Base-by-base conservation (phyloP, 2,797 vertebrate species). In the Chelonia mydas region DNA sequence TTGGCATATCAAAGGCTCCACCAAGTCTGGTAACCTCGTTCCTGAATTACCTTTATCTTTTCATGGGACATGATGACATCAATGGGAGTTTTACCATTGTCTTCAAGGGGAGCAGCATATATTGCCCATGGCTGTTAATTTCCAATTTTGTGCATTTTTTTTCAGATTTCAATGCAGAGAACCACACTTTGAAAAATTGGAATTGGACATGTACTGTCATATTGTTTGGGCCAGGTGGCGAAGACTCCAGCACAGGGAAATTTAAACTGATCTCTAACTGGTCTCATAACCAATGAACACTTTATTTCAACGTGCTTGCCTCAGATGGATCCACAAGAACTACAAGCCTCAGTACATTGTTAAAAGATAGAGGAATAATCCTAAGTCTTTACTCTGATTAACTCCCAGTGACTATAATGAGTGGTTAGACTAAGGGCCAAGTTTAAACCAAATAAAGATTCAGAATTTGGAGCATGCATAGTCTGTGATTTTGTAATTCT, bases 401-500 rank as follows among this genome's bases (percentile, higher is more conserved):
- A 84, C 41, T 84, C 86, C 76, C 47, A 0, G 0, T 54, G 74
- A 21, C 84, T 53, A 59, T 78, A 93, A 28, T 78, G 49, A 72
- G 90, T 90, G 84, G 78, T 84, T 88, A 27, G 61, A 87, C n/a
- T 47, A 45, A 85, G 51, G 54, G 41, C 83, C 0, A 0, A 80
- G 6, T 84, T 27, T 84, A 65, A 93, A 76, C 81, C 84, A 68
- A 89, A 83, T 78, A 74, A 81, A 55, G 84, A 74, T 50, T 61
- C 87, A 87, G 90, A 84, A 88, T 91, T 87, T 84, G 84, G 78
- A 89, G 80, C 92, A 89, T n/a, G 83, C 80, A 37, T 2, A 72
- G 81, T 41, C 74, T 47, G 79, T 93, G 92, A 87, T 86, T 78
- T 84, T 95, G 81, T n/a, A 65, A 74, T 86, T 95, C 84, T 92